Evolutionary conservation across 2,797 vertebrate species (phyloP).

Genomic region (Ctenosaura bakeri): DNA sequence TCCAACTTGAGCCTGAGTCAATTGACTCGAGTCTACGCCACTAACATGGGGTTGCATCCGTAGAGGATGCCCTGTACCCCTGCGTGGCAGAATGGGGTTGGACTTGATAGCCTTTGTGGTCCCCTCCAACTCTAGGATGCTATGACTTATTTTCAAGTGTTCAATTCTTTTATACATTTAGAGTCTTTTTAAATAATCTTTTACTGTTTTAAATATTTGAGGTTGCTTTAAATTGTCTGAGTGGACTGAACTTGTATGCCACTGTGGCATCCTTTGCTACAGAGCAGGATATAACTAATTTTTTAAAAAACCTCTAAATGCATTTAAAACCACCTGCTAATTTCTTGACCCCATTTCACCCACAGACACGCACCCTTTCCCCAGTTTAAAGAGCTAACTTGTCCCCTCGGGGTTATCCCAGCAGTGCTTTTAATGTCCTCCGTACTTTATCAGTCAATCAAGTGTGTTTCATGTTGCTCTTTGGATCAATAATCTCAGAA

Average conservation of each 20-base stretch:
- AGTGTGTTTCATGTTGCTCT: neutral
- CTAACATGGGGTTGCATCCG: no score
- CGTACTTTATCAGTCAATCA: rapidly evolving
- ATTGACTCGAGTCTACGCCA: no score
- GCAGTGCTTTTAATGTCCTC: slow-evolving; percentile 11
- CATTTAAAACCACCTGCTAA: neutral
- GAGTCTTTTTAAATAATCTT: neutral
- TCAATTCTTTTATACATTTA: neutral
- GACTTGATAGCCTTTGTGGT: no score
- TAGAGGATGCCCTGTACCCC: no score
- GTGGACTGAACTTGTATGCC: no score
- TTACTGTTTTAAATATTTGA: neutral
- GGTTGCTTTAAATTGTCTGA: neutral
- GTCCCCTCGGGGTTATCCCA: neutral
- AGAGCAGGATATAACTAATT: neutral
- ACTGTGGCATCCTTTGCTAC: no score
- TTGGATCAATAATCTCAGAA: neutral
- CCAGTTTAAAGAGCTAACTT: neutral
- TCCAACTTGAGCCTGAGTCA: no score
- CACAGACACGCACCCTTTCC: neutral
- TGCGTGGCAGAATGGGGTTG: no score
- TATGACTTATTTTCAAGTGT: no score
- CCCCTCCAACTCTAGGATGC: no score
- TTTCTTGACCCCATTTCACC: no score
- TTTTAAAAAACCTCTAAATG: neutral